A percentile compares a stretch with the other conserved stretches of the same genome.
phyloP scores from a whole-genome alignment of 2,113 vertebrate species.

The Carassius auratus region DNA sequence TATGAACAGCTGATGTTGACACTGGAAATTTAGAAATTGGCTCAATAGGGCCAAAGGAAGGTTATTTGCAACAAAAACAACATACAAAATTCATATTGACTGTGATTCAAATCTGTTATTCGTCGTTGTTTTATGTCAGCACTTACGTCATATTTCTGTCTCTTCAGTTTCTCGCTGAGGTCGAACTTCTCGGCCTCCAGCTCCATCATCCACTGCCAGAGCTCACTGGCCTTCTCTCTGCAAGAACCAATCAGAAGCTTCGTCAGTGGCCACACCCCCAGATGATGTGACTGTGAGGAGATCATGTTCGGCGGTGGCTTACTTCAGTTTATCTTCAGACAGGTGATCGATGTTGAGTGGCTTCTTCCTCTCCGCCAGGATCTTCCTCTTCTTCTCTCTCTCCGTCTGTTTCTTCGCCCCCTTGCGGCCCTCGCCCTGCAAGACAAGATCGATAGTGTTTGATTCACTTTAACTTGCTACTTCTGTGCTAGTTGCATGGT shows the following conservation, averaged over 20 bases:
- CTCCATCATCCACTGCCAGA: slow-evolving; percentile 86
- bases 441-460: background rate
- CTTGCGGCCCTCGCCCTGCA: slow-evolving; percentile 83
- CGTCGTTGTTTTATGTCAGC: background rate
- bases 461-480: background rate
- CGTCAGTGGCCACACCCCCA: background rate
- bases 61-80: background rate
- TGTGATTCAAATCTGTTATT: background rate
- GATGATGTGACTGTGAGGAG: background rate
- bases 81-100: background rate
- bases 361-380: slow-evolving; percentile 85
- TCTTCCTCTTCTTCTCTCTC: slow-evolving; percentile 89
- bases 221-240: slow-evolving; percentile 87
- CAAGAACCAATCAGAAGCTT: slow-evolving; percentile 27
- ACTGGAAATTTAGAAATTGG: background rate
- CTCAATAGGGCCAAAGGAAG: background rate
- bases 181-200: slow-evolving; percentile 94
- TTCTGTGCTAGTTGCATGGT: no score
- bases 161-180: slow-evolving; percentile 86
- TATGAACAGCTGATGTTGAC: background rate
- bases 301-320: slow-evolving; percentile 32
- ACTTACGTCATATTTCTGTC: slow-evolving; percentile 92
- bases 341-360: slow-evolving; percentile 85
- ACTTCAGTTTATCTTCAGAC: slow-evolving; percentile 89
- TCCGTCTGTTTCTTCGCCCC: slow-evolving; percentile 87